Evolutionary conservation across 2,888 invertebrate species (phyloP), one percentile per base, ranked within the genome.

Genomic region (Nemoura dubitans): DNA sequence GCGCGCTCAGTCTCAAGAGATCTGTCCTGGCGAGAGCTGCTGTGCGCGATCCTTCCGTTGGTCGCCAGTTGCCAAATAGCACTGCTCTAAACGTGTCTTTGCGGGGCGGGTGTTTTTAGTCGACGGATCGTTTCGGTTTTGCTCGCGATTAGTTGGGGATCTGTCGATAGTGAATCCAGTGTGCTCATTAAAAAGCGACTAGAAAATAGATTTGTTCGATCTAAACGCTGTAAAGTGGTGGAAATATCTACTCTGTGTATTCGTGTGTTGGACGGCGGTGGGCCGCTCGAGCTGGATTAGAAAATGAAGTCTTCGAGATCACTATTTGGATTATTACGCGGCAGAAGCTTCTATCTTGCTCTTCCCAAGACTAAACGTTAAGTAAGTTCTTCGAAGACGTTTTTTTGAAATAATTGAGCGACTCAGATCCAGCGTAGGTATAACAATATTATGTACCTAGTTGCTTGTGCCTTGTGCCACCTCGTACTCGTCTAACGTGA

Each of bases 291-390:
- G 43, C 43, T 83, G 83, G 83, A 83, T 83, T 83, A 36, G 83
- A 84, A 84, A 84, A 84, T 84, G 84, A 84, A 59, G 84, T 84
- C 59, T 76, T 76, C 84, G 26, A 59, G 59, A 84, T 21, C 84
- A 27, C 59, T 27, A 26, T 84, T 84, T 29, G 84, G 84, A 84
- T 84, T 84, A 84, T 76, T 84, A 26, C 76, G 26, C 59, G 25
- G 27, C 6, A 76, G 84, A 59, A 84, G 76, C 84, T 84, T 27
- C 28, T 28, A 84, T 76, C 25, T 10, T 59, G 59, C n/a, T 10
- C 76, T 84, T 84, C 84, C 76, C 28, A 28, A 76, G 59, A 28
- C 59, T 21, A 28, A 59, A 26, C 84, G 27, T 84, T 59, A 27
- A 76, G 84, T 84, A 84, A 84, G 84, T 84, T 10, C 59, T 59